Conservation (phyloP, 2,797 vertebrate species). For the Pampus argenteus region DNA sequence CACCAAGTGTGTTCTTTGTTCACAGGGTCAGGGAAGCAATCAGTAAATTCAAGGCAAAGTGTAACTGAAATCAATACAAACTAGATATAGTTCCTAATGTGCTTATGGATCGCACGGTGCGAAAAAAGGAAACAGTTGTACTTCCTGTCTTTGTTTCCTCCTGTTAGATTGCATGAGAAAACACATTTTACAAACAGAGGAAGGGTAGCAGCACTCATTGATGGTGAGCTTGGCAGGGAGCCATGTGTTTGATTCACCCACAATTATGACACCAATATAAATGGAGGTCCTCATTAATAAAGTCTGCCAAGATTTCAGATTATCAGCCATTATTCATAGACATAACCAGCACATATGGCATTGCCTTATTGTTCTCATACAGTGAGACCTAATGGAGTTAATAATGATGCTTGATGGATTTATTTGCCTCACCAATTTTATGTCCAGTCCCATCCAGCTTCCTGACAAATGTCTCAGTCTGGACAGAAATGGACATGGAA, state of each 20-base stretch:
- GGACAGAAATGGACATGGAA: slow-evolving; percentile 56
- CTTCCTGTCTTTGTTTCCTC: slow-evolving; percentile 66
- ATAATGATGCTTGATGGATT: slow-evolving; percentile 68
- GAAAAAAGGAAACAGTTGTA: slow-evolving; percentile 58
- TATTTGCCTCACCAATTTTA: slow-evolving; percentile 63
- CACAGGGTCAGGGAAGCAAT: slow-evolving; percentile 63
- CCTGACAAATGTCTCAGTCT: slow-evolving; percentile 66
- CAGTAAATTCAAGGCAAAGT: slow-evolving; percentile 72
- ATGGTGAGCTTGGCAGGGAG: slow-evolving; percentile 9
- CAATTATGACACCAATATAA: slow-evolving; percentile 6
- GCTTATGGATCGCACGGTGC: slow-evolving; percentile 58
- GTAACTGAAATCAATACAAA: slow-evolving; percentile 76
- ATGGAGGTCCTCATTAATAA: slow-evolving; percentile 21
- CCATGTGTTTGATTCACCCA: slow-evolving; percentile 36
- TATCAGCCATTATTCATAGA: slow-evolving; percentile 44
- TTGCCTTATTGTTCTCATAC: slow-evolving; percentile 36
- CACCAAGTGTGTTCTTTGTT: slow-evolving; percentile 24
- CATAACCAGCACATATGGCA: slow-evolving; percentile 24
- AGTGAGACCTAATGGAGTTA: slow-evolving; percentile 60
- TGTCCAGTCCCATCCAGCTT: slow-evolving; percentile 50
- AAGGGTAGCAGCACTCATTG: slow-evolving; percentile 39
- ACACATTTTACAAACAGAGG: slow-evolving; percentile 56
- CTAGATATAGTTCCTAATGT: slow-evolving; percentile 65
- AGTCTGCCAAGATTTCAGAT: slow-evolving; percentile 23
- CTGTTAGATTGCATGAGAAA: slow-evolving; percentile 52